These are phyloP conservation scores for Channa argus DNA, from an alignment of 2,113 vertebrate species.

Conservation along the genomic window DNA sequence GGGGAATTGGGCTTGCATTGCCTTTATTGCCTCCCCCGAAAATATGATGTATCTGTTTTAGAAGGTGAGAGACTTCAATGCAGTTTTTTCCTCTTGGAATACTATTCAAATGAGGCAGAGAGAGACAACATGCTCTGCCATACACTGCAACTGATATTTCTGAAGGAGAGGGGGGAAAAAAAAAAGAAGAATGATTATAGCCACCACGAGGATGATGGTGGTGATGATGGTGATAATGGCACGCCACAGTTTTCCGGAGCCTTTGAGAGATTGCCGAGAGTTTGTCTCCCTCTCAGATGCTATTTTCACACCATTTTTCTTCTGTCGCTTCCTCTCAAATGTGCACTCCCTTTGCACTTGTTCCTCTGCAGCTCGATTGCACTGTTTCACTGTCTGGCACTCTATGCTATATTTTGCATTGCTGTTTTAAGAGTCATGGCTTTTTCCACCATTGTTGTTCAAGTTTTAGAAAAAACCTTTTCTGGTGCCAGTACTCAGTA, in stretches of 20 bases:
- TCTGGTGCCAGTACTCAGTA: not conserved
- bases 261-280: slow-evolving; percentile 41
- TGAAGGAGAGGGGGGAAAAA: slow-evolving; percentile 43
- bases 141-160: slow-evolving; percentile 45
- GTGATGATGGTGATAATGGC: slow-evolving; percentile 61
- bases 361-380: slow-evolving; percentile 33
- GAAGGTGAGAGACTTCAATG: slow-evolving; percentile 50
- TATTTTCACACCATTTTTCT: slow-evolving; percentile 40
- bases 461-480: slow-evolving; percentile 24
- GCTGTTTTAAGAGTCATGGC: slow-evolving; percentile 14
- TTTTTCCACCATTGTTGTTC: not conserved
- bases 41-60: slow-evolving; percentile 72
- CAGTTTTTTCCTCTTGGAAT: slow-evolving; percentile 35
- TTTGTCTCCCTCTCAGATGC: slow-evolving; percentile 39
- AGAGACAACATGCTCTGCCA: slow-evolving; percentile 46
- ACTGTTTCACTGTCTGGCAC: slow-evolving; percentile 19
- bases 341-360: slow-evolving; percentile 22
- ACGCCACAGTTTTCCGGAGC: slow-evolving; percentile 29
- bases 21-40: slow-evolving; percentile 74
- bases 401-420: slow-evolving; percentile 14
- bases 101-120: slow-evolving; percentile 67
- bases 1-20: slow-evolving; percentile 68
- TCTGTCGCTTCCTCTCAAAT: slow-evolving; percentile 25
- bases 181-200: slow-evolving; percentile 35
- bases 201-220: slow-evolving; percentile 37